These are phyloP conservation scores for Noturus placidus DNA, from an alignment of 2,113 vertebrate species.

Conservation along the genomic window DNA sequence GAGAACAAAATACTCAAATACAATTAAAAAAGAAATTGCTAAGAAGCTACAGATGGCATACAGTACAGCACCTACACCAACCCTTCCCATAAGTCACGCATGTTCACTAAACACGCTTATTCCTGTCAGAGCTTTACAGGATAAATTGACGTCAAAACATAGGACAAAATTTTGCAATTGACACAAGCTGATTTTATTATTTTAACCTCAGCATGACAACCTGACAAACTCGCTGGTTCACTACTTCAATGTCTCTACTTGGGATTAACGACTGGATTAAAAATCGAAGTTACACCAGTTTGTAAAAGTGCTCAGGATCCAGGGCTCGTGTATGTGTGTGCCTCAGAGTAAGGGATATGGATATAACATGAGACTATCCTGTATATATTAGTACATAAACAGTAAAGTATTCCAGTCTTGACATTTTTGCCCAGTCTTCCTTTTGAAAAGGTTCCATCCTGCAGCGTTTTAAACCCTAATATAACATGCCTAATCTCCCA, in stretches of 20 bases:
- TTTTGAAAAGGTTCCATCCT: not conserved
- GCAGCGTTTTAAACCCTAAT: not conserved
- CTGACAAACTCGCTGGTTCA: constrained; percentile 21
- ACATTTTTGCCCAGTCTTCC: not conserved
- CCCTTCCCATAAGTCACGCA: not conserved
- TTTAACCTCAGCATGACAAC: constrained; percentile 2
- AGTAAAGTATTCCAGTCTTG: not conserved
- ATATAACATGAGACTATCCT: not conserved
- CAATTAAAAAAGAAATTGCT: not conserved
- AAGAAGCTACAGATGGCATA: not conserved
- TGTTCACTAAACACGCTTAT: not conserved
- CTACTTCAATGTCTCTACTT: not conserved
- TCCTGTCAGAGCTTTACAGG: not conserved
- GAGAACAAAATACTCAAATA: constrained; percentile 3
- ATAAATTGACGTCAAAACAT: not conserved
- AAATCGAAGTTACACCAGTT: not conserved
- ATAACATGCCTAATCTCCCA: not conserved
- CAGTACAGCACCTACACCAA: constrained; percentile 2
- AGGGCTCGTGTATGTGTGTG: not conserved
- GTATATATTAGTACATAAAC: not conserved
- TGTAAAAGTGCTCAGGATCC: constrained; percentile 36
- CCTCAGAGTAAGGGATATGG: not conserved
- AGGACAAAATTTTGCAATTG: not conserved
- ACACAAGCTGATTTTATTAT: constrained; percentile 1
- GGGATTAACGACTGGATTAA: constrained; percentile 5